Conservation (phyloP, 2,113 vertebrate genomes). For the Ondatra zibethicus region DNA sequence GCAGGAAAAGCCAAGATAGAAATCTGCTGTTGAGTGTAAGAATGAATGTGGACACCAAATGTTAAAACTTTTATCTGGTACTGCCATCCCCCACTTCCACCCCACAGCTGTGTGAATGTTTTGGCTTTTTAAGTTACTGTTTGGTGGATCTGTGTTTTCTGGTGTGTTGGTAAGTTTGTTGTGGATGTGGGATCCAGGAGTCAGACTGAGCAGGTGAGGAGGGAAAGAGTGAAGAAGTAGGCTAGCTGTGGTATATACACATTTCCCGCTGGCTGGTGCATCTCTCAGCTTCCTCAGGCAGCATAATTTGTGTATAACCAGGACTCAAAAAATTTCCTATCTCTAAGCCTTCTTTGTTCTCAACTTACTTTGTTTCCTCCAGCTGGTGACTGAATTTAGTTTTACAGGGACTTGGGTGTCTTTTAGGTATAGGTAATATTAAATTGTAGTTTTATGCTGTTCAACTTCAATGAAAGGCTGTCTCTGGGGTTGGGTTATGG, state of each 20-base stretch:
- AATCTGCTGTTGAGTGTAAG: too few species aligned
- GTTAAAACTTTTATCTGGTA: too few species aligned
- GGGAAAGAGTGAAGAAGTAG: background rate
- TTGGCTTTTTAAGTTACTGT: background rate
- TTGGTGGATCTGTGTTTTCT: background rate
- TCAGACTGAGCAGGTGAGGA: background rate
- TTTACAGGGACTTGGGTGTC: background rate
- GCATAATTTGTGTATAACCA: background rate
- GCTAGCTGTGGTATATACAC: background rate
- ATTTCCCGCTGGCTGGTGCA: background rate
- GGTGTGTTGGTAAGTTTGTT: background rate
- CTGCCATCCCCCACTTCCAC: too few species aligned
- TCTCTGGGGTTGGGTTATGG: background rate
- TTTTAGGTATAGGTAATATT: background rate
- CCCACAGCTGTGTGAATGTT: background rate
- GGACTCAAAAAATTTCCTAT: background rate
- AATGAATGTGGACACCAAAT: too few species aligned
- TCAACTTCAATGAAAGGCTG: background rate
- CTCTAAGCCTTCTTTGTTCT: background rate
- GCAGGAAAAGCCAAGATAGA: too few species aligned
- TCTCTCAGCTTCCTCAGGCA: background rate
- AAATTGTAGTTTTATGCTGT: background rate
- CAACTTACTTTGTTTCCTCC: too few species aligned
- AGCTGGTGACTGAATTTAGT: background rate
- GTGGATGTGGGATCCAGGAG: background rate